phyloP scores from a whole-genome alignment of 2,113 vertebrate species.

The Lepus timidus region DNA sequence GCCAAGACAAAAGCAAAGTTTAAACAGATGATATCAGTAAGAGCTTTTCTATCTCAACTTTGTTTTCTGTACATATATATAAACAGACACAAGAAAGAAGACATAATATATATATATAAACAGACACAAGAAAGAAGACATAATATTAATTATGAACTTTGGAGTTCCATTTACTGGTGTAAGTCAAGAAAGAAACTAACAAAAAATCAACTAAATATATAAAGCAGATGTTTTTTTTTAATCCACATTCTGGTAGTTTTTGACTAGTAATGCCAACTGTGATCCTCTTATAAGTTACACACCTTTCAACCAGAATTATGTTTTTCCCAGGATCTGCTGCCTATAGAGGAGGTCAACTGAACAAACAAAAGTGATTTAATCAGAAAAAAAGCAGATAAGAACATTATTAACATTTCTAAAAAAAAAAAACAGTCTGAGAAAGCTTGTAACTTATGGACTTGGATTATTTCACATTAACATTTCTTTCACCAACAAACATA shows the following conservation, averaged over 20 bases:
- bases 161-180: background rate
- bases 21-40: background rate
- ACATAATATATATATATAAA: background rate
- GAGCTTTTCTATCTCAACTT: background rate
- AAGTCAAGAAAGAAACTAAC: background rate
- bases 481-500: background rate
- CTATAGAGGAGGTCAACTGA: background rate
- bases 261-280: background rate
- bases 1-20: background rate
- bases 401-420: background rate
- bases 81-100: background rate
- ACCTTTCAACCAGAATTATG: background rate
- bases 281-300: background rate
- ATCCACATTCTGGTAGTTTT: background rate
- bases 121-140: background rate
- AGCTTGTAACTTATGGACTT: background rate
- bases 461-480: background rate
- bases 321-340: background rate
- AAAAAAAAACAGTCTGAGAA: background rate
- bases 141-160: background rate
- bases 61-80: background rate
- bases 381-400: background rate
- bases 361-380: slow-evolving; percentile 24
- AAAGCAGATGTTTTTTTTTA: background rate
- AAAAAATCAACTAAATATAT: background rate